These are phyloP conservation scores for Imbricaverruca yamaguchii DNA, from an alignment of 2,888 invertebrate species.

Conservation along the genomic window DNA sequence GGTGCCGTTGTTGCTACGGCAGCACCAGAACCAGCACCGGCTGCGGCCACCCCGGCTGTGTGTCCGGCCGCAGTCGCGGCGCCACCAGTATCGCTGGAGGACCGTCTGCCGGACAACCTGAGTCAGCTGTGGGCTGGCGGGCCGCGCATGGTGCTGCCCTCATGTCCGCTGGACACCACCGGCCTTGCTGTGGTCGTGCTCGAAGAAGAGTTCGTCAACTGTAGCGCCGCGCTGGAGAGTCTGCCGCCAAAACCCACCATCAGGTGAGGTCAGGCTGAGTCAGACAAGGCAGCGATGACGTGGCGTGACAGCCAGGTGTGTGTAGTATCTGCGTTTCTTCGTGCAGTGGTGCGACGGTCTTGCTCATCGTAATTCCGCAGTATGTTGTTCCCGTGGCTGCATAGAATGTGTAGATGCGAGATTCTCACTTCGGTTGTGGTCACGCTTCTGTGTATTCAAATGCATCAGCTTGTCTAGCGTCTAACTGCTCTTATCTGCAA, in stretches of 20 bases:
- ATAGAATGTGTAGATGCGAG: too few relatives aligned
- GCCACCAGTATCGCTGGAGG: background rate
- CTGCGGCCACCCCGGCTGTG: background rate
- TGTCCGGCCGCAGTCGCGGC: background rate
- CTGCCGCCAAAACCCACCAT: background rate
- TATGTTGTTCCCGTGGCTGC: background rate
- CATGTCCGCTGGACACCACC: background rate
- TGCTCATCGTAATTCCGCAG: too few relatives aligned
- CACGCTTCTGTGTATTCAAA: too few relatives aligned
- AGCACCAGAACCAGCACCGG: too few relatives aligned
- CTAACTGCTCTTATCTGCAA: background rate
- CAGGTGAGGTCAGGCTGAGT: background rate
- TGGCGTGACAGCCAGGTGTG: too few relatives aligned
- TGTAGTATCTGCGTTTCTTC: too few relatives aligned
- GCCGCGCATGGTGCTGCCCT: background rate
- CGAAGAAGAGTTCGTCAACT: background rate
- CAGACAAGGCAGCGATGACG: too few relatives aligned
- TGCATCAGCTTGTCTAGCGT: too few relatives aligned
- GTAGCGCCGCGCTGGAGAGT: background rate
- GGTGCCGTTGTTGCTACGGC: too few relatives aligned
- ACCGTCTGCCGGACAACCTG: constrained; percentile 2
- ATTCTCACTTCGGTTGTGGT: too few relatives aligned
- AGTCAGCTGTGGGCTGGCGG: background rate
- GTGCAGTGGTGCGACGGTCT: too few relatives aligned
- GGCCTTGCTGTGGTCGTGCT: background rate